A percentile compares a stretch with the other conserved stretches of the same genome.
phyloP scores from a whole-genome alignment of 2,113 vertebrate species.

The Canis aureus region DNA sequence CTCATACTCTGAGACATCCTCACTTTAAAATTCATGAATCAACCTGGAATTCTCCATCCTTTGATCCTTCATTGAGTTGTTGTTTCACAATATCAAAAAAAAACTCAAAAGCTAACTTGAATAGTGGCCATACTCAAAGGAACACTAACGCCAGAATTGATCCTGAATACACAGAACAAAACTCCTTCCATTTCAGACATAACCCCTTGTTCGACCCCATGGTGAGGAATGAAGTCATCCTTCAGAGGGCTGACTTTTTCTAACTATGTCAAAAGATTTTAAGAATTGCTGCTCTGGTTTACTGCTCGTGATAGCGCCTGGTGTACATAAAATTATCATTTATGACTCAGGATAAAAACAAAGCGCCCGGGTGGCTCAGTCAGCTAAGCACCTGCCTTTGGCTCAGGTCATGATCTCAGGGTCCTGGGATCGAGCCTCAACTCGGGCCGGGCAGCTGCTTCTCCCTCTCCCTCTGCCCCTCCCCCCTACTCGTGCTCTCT shows the following conservation, averaged over 20 bases:
- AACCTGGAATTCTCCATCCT: slow-evolving; percentile 44
- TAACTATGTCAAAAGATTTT: not conserved
- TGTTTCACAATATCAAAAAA: slow-evolving; percentile 50
- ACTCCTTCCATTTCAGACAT: not conserved
- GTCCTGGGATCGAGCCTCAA: not conserved
- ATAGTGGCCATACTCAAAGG: slow-evolving; percentile 11
- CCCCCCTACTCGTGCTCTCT: not conserved
- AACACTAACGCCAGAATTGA: not conserved
- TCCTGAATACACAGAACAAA: slow-evolving; percentile 47
- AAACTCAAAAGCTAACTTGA: slow-evolving; percentile 44
- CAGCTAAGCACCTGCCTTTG: not conserved
- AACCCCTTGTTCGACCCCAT: not conserved
- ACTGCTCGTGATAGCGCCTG: not conserved
- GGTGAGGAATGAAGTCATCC: not conserved
- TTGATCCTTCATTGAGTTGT: slow-evolving; percentile 51
- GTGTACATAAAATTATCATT: not conserved
- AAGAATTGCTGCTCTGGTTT: not conserved
- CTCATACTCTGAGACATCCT: not conserved
- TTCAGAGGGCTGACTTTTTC: slow-evolving; percentile 15
- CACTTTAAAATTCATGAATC: slow-evolving; percentile 26
- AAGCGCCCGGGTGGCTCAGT: not conserved
- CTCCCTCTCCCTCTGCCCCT: not conserved
- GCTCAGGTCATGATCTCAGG: not conserved
- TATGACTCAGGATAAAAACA: slow-evolving; percentile 44
- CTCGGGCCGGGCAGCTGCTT: not conserved